Conservation (phyloP, 2,888 invertebrate genomes). For the Philhelius pedissequus region DNA sequence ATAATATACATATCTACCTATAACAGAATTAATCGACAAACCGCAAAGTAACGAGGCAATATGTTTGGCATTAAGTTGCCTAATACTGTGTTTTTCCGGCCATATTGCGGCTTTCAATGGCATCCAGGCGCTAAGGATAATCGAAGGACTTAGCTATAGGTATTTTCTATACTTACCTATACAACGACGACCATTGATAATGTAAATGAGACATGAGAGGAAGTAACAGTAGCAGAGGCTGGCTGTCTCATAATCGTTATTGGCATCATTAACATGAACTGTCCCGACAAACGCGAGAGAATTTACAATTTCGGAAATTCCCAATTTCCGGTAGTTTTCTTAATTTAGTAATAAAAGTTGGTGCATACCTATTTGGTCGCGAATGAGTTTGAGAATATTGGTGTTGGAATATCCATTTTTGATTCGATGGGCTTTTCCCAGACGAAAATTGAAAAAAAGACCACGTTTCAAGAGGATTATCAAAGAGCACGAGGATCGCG, state of each 20-base stretch:
- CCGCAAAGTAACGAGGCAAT: slow-evolving; percentile 39
- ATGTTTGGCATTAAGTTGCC: slow-evolving; percentile 58
- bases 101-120: slow-evolving; percentile 1
- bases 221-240: slow-evolving; percentile 35
- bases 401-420: slow-evolving; percentile 31
- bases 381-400: background rate
- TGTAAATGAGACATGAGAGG: background rate
- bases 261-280: slow-evolving; percentile 41
- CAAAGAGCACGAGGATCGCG: slow-evolving; percentile 4
- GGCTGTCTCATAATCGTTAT: slow-evolving; percentile 39
- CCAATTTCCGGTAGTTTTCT: slow-evolving; percentile 52
- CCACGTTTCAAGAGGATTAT: slow-evolving; percentile 45
- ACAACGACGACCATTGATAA: background rate
- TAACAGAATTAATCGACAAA: slow-evolving; percentile 38
- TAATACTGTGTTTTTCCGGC: slow-evolving; percentile 54
- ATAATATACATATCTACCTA: too few species aligned
- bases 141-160: background rate
- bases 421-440: slow-evolving; percentile 23
- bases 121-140: slow-evolving; percentile 48
- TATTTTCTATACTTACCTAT: too few species aligned
- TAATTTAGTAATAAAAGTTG: background rate
- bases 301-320: slow-evolving; percentile 42
- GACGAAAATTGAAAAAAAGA: background rate
- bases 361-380: background rate
- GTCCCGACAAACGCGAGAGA: background rate